Percentiles rank a stretch among this genome's conserved stretches.
phyloP scores from a whole-genome alignment of 2,888 invertebrate genomes.

The Biston stratarius region DNA sequence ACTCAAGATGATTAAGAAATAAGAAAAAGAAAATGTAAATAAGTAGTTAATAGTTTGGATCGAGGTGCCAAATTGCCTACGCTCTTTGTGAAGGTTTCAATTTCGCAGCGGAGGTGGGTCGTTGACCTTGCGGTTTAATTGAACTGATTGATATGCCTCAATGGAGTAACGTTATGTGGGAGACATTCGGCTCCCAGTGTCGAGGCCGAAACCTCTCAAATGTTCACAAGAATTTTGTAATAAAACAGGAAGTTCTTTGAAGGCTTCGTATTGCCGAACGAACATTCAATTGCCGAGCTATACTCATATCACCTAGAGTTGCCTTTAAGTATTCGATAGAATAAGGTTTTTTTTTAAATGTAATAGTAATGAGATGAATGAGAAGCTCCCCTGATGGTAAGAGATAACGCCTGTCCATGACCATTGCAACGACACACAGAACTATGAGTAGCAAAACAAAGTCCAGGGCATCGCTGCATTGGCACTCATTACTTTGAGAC shows the following conservation, averaged over 20 bases:
- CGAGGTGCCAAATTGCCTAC: slow-evolving; percentile 22
- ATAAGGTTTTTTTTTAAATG: too few species aligned
- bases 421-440: too few species aligned
- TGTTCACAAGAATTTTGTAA: slow-evolving; percentile 13
- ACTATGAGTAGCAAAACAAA: too few species aligned
- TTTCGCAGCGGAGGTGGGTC: slow-evolving; percentile 53
- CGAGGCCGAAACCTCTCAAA: slow-evolving; percentile 40
- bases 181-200: slow-evolving; percentile 38
- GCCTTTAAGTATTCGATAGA: too few species aligned
- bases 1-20: too few species aligned
- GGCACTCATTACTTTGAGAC: too few species aligned
- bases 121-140: slow-evolving; percentile 53
- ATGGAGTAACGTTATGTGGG: slow-evolving; percentile 39
- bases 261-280: slow-evolving; percentile 31
- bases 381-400: too few species aligned
- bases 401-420: too few species aligned
- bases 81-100: slow-evolving; percentile 46
- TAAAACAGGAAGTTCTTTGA: slow-evolving; percentile 32
- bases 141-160: slow-evolving; percentile 54
- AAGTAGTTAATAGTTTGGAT: background rate
- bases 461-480: too few species aligned
- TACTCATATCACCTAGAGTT: too few species aligned
- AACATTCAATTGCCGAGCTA: background rate
- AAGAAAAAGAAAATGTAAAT: too few species aligned
- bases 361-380: too few species aligned